Base-by-base conservation (phyloP, 2,797 vertebrate species). In the Notolepis coatsorum region DNA sequence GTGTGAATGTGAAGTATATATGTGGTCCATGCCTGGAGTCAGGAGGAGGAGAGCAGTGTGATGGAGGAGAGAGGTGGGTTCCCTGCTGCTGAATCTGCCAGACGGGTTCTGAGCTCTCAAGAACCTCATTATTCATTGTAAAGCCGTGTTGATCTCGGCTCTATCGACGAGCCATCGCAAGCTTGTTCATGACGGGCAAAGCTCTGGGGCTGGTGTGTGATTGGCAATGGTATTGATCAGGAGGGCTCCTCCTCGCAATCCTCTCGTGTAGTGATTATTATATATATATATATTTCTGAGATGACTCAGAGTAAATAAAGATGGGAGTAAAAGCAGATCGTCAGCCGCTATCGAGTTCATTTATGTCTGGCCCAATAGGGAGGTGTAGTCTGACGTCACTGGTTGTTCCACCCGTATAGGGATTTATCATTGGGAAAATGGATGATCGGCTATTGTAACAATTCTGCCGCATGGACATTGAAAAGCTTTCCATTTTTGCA, bases 191-290 rank as follows among this genome's bases (percentile, higher is more conserved):
- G 33, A 59, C 12, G 24, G 7, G 25, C 24, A 49, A 37, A 59
- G 12, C 43, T 58, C 43, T 46, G 27, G n/a, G 60, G 53, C 42
- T 28, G 39, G 35, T 53, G 33, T 39, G 39, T 37, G 48, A 54
- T 43, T 66, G 58, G 17, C 57, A 53, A 48, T 5, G 48, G 41
- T 27, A 71, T 55, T 62, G 75, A 79, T 70, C 42, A 49, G 28
- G n/a, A 13, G 33, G 60, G 52, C 45, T 70, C 10, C n/a, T n/a
- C n/a, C n/a, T n/a, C n/a, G 42, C 30, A 31, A 31, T 65, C 37
- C 17, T 65, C 63, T 45, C 21, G 4, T 50, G 21, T 58, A 51
- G 27, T 62, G 48, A 61, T n/a, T n/a, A n/a, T n/a, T n/a, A n/a
- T n/a, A n/a, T n/a, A n/a, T n/a, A n/a, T n/a, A n/a, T 52, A 56